These are phyloP conservation scores for Sturnira hondurensis DNA, from an alignment of 2,113 vertebrate genomes.

Conservation along the genomic window DNA sequence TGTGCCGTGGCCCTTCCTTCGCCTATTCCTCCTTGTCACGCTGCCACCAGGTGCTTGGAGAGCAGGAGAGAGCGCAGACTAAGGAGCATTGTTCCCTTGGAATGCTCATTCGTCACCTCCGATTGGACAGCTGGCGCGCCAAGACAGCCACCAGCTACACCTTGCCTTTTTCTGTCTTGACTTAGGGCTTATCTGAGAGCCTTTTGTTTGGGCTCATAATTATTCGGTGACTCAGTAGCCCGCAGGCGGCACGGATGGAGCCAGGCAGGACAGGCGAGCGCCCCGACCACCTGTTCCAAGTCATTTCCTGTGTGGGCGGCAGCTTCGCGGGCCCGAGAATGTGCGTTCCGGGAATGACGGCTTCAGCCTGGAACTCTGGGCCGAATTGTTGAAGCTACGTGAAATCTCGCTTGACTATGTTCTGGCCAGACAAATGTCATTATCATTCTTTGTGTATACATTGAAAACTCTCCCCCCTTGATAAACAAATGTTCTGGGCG, in stretches of 20 bases:
- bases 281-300: slow-evolving; percentile 81
- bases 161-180: slow-evolving; percentile 56
- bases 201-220: slow-evolving; percentile 79
- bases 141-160: slow-evolving; percentile 27
- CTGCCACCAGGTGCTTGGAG: not conserved
- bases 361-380: slow-evolving; percentile 20
- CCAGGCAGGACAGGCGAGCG: slow-evolving; percentile 73
- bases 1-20: not conserved
- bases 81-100: not conserved
- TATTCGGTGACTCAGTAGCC: slow-evolving; percentile 81
- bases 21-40: slow-evolving; percentile 40
- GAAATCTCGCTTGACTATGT: not conserved
- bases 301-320: slow-evolving; percentile 77
- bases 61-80: not conserved
- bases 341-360: slow-evolving; percentile 59
- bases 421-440: slow-evolving; percentile 21
- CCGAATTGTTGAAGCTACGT: slow-evolving; percentile 35
- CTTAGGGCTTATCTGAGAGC: slow-evolving; percentile 69
- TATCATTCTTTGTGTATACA: slow-evolving; percentile 44
- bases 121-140: not conserved
- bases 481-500: not conserved
- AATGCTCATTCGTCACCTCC: not conserved
- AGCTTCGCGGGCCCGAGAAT: slow-evolving; percentile 62
- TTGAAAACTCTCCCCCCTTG: slow-evolving; percentile 36
- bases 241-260: slow-evolving; percentile 73